Percentiles rank a stretch among this genome's conserved stretches.
Conservation (phyloP, 2,113 vertebrate species). For the Sylvilagus bachmani region DNA sequence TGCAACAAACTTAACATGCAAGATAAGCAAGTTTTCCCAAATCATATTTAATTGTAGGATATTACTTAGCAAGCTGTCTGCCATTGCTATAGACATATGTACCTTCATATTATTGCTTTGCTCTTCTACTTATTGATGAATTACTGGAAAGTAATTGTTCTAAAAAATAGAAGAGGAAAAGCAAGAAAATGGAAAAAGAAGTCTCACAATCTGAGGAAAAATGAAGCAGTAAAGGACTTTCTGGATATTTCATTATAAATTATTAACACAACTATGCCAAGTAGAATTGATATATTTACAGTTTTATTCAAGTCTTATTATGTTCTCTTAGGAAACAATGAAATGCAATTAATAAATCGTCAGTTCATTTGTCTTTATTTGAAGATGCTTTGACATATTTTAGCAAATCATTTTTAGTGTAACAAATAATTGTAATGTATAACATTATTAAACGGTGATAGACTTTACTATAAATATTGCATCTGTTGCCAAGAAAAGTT, state of each 20-base stretch:
- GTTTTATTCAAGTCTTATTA: conserved; percentile 82
- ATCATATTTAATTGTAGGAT: conserved; percentile 64
- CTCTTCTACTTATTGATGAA: conserved; percentile 71
- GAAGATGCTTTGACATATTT: conserved; percentile 87
- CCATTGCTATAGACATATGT: conserved; percentile 40
- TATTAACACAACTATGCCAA: conserved; percentile 79
- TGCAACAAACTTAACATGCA: conserved; percentile 48
- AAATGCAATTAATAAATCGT: conserved; percentile 87
- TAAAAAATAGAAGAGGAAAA: conserved; percentile 49
- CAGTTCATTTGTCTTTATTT: conserved; percentile 84
- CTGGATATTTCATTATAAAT: conserved; percentile 77
- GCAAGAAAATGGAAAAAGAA: background rate
- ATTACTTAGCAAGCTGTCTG: conserved; percentile 65
- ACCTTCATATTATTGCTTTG: conserved; percentile 40
- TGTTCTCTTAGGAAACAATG: conserved; percentile 83
- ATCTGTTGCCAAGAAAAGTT: conserved; percentile 90
- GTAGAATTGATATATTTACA: conserved; percentile 85
- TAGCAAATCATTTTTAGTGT: conserved; percentile 87
- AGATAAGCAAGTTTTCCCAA: conserved; percentile 56
- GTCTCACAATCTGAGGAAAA: conserved; percentile 78
- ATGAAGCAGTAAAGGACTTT: conserved; percentile 73
- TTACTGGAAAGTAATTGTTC: conserved; percentile 72
- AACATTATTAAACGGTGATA: conserved; percentile 91
- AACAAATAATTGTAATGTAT: conserved; percentile 88
- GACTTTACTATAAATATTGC: conserved; percentile 91